Evolutionary conservation across 2,113 vertebrate species (phyloP).

Genomic region (Rhinichthys klamathensis): DNA sequence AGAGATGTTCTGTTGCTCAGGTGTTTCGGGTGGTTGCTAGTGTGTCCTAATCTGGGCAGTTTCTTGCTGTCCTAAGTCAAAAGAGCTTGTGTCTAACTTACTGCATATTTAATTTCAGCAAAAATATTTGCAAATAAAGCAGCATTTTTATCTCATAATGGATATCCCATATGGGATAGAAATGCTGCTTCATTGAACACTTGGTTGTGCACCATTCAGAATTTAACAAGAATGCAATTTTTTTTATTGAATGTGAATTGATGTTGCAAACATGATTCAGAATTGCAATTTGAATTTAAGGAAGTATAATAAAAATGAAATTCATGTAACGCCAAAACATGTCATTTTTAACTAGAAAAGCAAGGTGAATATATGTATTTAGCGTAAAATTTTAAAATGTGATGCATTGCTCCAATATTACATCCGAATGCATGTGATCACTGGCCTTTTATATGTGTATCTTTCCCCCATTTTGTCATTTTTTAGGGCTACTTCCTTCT

Average conservation of each 20-base stretch:
- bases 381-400: neutral
- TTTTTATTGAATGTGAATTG: no score
- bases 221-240: neutral
- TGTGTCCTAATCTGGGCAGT: neutral
- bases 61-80: neutral
- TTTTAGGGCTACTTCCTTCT: conserved; percentile 94
- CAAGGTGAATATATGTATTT: neutral
- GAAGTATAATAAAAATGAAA: neutral
- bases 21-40: neutral
- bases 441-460: neutral
- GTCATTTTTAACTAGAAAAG: neutral
- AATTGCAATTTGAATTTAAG: no score
- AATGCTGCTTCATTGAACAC: no score
- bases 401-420: neutral
- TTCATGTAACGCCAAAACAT: neutral
- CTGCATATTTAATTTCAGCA: neutral
- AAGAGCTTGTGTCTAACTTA: neutral
- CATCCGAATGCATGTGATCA: neutral
- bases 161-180: no score
- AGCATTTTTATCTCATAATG: neutral
- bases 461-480: conserved; percentile 1
- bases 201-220: neutral
- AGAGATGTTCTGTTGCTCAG: no score
- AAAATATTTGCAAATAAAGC: neutral
- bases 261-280: no score